phyloP scores from a whole-genome alignment of 2,113 vertebrate genomes.

The Lepus timidus region DNA sequence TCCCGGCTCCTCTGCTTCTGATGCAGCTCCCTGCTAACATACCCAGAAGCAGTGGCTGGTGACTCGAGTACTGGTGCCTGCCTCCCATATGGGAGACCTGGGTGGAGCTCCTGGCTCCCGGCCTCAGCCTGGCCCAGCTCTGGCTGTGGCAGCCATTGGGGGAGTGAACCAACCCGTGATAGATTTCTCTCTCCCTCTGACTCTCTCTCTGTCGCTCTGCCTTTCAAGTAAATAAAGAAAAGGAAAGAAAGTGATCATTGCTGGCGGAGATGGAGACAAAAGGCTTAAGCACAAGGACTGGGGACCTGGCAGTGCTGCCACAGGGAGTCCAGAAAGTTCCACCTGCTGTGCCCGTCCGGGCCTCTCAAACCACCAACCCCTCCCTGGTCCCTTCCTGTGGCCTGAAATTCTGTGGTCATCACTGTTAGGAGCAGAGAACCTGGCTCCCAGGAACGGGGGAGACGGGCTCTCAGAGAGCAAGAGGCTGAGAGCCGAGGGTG shows the following conservation, averaged over 20 bases:
- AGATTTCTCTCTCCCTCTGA: no score
- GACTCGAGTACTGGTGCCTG: no score
- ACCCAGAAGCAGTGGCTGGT: no score
- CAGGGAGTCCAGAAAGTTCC: neutral
- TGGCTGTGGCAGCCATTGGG: no score
- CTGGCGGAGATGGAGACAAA: neutral
- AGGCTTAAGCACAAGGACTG: neutral
- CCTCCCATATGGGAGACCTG: no score
- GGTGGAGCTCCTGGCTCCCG: no score
- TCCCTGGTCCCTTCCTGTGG: neutral
- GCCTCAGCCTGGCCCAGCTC: no score
- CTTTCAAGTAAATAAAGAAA: no score
- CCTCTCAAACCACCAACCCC: neutral
- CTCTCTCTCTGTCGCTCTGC: no score
- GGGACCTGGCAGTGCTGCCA: neutral
- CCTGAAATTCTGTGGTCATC: neutral
- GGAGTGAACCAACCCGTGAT: no score
- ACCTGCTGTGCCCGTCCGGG: neutral
- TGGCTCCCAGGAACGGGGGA: neutral
- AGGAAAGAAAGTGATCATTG: neutral
- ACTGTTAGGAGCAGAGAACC: neutral
- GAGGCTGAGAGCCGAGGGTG: neutral
- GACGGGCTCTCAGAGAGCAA: neutral
- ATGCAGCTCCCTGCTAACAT: no score
- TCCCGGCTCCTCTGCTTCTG: no score